Conservation (phyloP, 2,888 invertebrate genomes). For the Andrena fulva region DNA sequence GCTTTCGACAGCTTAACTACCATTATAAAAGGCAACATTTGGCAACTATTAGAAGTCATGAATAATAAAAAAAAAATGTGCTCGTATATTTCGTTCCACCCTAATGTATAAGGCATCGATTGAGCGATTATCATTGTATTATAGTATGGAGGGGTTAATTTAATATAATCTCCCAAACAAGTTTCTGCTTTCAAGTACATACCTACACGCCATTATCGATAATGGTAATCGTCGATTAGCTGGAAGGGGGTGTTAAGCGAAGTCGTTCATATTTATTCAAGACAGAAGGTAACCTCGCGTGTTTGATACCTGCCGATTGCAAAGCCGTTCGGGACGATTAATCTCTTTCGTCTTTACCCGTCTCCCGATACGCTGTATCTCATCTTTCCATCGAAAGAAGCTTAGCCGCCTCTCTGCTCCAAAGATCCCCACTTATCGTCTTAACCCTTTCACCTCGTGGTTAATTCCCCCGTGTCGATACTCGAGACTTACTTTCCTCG, state of each 20-base stretch:
- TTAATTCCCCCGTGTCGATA: conserved; percentile 53
- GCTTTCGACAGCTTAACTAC: too few species aligned
- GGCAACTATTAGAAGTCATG: too few species aligned
- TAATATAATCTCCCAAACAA: conserved; percentile 21
- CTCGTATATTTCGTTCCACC: too few species aligned
- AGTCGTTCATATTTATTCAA: conserved; percentile 41
- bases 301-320: conserved; percentile 53
- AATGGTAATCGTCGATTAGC: conserved; percentile 30
- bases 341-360: conserved; percentile 55
- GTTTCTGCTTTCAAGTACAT: conserved; percentile 11
- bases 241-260: conserved; percentile 17
- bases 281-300: conserved; percentile 35
- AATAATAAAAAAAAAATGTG: too few species aligned
- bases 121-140: conserved; percentile 20
- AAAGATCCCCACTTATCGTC: conserved; percentile 50
- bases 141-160: not conserved
- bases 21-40: too few species aligned
- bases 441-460: conserved; percentile 51
- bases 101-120: conserved; percentile 9
- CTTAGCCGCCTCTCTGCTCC: conserved; percentile 21
- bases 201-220: conserved; percentile 24
- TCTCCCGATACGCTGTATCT: conserved; percentile 48
- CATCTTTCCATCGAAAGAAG: conserved; percentile 54
- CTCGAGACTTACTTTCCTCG: conserved; percentile 13
- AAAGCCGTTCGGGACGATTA: conserved; percentile 45